Conservation (phyloP, 2,888 invertebrate species). For the Heliconius hortense region DNA sequence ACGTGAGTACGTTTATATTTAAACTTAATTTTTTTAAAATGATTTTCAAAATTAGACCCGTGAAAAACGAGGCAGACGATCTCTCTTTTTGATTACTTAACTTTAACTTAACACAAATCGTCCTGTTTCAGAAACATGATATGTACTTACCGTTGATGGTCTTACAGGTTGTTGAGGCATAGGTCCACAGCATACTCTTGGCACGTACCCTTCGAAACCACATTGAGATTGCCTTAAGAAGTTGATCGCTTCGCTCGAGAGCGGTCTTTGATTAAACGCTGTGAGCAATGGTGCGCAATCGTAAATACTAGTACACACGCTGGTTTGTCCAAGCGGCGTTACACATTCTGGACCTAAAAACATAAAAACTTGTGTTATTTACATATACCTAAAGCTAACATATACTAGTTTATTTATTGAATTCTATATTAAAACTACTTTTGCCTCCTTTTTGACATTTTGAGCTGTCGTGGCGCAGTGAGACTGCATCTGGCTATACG, state of each 20-base stretch:
- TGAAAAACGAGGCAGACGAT: neutral
- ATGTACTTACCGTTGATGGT: slow-evolving; percentile 40
- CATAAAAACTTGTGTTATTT: neutral
- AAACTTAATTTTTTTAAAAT: neutral
- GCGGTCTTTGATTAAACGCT: slow-evolving; percentile 66
- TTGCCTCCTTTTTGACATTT: too few relatives aligned
- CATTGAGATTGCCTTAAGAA: slow-evolving; percentile 80
- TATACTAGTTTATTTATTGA: too few relatives aligned
- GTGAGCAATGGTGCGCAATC: slow-evolving; percentile 66
- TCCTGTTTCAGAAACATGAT: neutral
- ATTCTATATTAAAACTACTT: too few relatives aligned
- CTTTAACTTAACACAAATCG: neutral
- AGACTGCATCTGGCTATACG: too few relatives aligned
- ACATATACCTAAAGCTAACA: neutral
- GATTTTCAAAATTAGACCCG: neutral
- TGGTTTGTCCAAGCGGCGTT: slow-evolving; percentile 70
- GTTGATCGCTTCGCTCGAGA: slow-evolving; percentile 59
- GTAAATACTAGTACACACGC: slow-evolving; percentile 75
- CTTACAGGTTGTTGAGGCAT: slow-evolving; percentile 48
- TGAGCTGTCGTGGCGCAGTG: too few relatives aligned
- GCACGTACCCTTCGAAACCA: slow-evolving; percentile 73
- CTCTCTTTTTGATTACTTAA: neutral
- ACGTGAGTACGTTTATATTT: too few relatives aligned
- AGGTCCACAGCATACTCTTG: slow-evolving; percentile 81
- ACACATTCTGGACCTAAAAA: slow-evolving; percentile 56